These are phyloP conservation scores for Glossophaga mutica DNA, from an alignment of 2,797 vertebrate species.

Conservation along the genomic window DNA sequence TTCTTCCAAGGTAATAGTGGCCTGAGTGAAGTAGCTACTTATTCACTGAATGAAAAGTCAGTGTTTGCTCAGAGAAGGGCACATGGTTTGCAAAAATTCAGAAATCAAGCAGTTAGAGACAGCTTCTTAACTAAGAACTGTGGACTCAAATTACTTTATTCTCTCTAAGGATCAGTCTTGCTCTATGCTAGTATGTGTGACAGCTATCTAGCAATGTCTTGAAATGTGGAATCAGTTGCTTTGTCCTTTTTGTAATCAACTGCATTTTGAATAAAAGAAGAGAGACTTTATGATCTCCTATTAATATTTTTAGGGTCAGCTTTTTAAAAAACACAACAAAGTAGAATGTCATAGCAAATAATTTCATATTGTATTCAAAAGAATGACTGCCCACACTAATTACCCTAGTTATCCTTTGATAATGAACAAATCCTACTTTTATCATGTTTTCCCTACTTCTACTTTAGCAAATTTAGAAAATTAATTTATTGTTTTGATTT, in stretches of 20 bases:
- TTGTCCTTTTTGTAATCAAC: slow-evolving; percentile 22
- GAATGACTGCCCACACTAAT: not conserved
- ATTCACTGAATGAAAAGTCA: not conserved
- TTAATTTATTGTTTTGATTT: not conserved
- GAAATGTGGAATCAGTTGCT: not conserved
- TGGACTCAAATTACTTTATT: not conserved
- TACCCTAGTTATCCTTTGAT: not conserved
- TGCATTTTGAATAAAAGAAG: not conserved
- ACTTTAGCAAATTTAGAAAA: slow-evolving; percentile 6
- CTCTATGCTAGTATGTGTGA: not conserved
- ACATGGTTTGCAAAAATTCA: not conserved
- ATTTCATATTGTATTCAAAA: slow-evolving; percentile 23
- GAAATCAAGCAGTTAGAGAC: not conserved
- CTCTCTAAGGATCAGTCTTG: not conserved
- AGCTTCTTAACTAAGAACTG: not conserved
- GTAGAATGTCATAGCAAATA: not conserved
- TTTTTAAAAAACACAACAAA: slow-evolving; percentile 15
- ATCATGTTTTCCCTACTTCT: not conserved
- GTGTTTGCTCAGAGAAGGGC: not conserved
- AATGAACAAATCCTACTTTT: not conserved
- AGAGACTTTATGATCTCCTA: not conserved
- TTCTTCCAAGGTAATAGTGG: not conserved
- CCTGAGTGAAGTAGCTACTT: not conserved
- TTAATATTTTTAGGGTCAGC: not conserved
- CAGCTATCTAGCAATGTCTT: not conserved